Evolutionary conservation across 2,113 vertebrate species (phyloP).

Genomic region (Ciconia boyciana): DNA sequence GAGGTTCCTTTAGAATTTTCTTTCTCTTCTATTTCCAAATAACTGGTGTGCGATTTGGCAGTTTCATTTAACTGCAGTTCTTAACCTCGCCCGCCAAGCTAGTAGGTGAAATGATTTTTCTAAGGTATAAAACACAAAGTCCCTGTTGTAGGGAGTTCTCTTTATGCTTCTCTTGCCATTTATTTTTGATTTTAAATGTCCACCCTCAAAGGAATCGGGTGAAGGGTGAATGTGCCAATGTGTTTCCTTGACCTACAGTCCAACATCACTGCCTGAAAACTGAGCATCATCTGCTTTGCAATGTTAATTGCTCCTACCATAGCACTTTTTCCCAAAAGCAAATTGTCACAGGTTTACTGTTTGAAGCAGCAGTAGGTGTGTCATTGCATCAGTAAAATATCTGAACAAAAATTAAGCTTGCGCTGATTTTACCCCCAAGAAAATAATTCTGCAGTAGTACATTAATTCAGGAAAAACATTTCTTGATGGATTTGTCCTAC

Average conservation of each 20-base stretch:
- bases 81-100: background rate
- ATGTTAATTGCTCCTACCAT: background rate
- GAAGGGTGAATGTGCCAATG: background rate
- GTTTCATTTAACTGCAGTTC: background rate
- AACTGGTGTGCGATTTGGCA: background rate
- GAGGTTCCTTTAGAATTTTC: background rate
- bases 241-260: background rate
- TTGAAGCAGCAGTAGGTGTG: background rate
- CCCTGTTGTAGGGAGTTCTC: background rate
- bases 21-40: background rate
- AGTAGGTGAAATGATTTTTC: background rate
- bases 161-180: background rate
- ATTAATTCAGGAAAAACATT: background rate
- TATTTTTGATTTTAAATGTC: background rate
- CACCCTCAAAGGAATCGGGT: background rate
- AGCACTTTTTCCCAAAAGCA: background rate
- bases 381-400: background rate
- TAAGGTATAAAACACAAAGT: background rate
- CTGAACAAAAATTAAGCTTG: conserved; percentile 36
- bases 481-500: background rate
- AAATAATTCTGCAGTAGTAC: background rate
- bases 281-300: background rate
- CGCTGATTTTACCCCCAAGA: background rate
- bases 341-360: conserved; percentile 3
- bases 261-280: background rate